Evolutionary conservation across 2,113 vertebrate genomes (phyloP).

Genomic region (Tachycineta bicolor): DNA sequence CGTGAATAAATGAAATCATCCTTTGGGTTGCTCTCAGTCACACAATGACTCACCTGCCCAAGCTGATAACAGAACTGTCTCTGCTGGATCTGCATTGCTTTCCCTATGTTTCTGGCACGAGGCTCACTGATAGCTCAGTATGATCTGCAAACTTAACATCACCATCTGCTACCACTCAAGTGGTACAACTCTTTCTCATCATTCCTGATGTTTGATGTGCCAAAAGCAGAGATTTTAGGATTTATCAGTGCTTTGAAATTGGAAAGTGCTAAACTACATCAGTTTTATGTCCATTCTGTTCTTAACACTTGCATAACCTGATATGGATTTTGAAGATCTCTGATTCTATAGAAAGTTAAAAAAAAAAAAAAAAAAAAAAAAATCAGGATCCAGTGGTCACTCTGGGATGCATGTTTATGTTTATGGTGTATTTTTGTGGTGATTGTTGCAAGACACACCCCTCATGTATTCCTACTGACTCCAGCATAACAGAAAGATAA

Average conservation of each 20-base stretch:
- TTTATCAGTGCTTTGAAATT: conserved; percentile 1
- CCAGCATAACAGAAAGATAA: background rate
- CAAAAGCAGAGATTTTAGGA: conserved; percentile 16
- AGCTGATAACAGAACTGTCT: conserved; percentile 45
- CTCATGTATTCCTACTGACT: background rate
- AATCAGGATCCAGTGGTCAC: background rate
- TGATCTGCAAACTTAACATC: conserved; percentile 46
- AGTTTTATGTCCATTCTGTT: background rate
- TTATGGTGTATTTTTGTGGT: background rate
- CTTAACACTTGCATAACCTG: background rate
- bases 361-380: background rate
- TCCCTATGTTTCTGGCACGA: conserved; percentile 26
- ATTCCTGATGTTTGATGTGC: conserved; percentile 36
- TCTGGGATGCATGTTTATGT: background rate
- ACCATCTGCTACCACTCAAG: conserved; percentile 61
- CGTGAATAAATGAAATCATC: background rate
- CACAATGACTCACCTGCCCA: conserved; percentile 37
- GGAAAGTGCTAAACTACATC: background rate
- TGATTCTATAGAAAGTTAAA: background rate
- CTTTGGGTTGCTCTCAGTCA: background rate
- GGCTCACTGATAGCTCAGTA: conserved; percentile 1
- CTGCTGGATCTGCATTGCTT: conserved; percentile 36
- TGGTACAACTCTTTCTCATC: conserved; percentile 45
- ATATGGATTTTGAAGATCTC: background rate
- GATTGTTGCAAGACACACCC: background rate